A percentile compares a stretch with the other conserved stretches of the same genome.
These are phyloP conservation scores for Equus quagga DNA, from an alignment of 2,113 vertebrate genomes.

Conservation along the genomic window DNA sequence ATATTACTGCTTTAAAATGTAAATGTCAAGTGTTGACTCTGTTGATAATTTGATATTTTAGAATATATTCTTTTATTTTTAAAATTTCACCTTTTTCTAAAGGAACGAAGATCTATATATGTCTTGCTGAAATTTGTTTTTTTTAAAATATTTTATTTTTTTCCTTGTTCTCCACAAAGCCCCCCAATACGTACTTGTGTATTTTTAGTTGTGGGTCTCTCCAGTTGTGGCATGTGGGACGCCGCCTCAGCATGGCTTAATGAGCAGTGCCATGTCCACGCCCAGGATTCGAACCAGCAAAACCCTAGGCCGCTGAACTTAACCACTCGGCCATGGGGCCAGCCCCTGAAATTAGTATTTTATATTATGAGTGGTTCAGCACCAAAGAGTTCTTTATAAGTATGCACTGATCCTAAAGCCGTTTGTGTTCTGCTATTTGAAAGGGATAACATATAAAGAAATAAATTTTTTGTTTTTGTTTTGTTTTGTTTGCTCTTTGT, in stretches of 20 bases:
- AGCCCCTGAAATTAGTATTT: slow-evolving; percentile 35
- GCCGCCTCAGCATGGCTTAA: no score
- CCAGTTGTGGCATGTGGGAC: no score
- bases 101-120: background rate
- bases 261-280: no score
- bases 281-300: no score
- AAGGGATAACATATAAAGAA: background rate
- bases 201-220: no score
- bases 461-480: background rate
- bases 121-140: slow-evolving; percentile 35
- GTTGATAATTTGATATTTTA: slow-evolving; percentile 26
- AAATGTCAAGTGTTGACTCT: slow-evolving; percentile 23
- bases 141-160: background rate
- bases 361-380: background rate
- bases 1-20: background rate
- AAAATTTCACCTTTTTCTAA: background rate
- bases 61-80: background rate
- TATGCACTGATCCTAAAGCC: background rate
- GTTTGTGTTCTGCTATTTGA: background rate
- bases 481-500: background rate
- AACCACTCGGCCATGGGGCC: no score
- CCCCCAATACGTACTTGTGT: no score
- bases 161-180: no score
- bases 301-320: no score
- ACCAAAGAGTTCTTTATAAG: background rate